phyloP scores from a whole-genome alignment of 1,140 invertebrate species.

The Drosophila neocordata region DNA sequence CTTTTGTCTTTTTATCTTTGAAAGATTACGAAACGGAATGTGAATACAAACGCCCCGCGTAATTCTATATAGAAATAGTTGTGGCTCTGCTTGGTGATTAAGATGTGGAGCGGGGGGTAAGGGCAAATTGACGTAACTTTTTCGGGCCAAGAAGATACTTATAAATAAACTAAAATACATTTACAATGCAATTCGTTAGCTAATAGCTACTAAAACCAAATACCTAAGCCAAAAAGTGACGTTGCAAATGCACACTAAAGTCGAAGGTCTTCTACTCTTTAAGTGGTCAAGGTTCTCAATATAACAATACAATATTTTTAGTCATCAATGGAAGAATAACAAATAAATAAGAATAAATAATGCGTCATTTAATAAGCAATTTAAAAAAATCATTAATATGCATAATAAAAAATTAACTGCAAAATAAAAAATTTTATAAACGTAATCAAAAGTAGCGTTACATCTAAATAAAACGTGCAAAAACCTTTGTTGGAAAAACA shows the following conservation, averaged over 20 bases:
- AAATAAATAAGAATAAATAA: not conserved
- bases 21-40: conserved; percentile 13
- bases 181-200: conserved; percentile 12
- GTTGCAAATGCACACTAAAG: conserved; percentile 1
- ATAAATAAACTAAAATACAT: conserved; percentile 19
- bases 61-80: conserved; percentile 12
- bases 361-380: not conserved
- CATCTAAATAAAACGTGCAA: conserved; percentile 7
- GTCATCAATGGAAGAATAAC: not conserved
- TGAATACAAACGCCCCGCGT: conserved; percentile 1
- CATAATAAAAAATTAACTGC: conserved; percentile 8
- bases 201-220: conserved; percentile 6
- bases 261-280: conserved; percentile 5
- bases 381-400: not conserved
- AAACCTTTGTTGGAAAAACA: not conserved
- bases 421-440: not conserved
- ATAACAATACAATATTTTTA: not conserved
- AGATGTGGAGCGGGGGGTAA: not conserved
- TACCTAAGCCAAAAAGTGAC: conserved; percentile 8
- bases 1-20: conserved; percentile 1
- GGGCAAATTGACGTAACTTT: conserved; percentile 1
- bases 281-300: conserved; percentile 3
- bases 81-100: not conserved
- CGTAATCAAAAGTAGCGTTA: conserved; percentile 1
- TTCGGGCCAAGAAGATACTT: conserved; percentile 7